Evolutionary conservation across 1,140 invertebrate species (phyloP), one percentile per base, ranked within the genome.

Genomic region (Schlechtendalia chinensis): DNA sequence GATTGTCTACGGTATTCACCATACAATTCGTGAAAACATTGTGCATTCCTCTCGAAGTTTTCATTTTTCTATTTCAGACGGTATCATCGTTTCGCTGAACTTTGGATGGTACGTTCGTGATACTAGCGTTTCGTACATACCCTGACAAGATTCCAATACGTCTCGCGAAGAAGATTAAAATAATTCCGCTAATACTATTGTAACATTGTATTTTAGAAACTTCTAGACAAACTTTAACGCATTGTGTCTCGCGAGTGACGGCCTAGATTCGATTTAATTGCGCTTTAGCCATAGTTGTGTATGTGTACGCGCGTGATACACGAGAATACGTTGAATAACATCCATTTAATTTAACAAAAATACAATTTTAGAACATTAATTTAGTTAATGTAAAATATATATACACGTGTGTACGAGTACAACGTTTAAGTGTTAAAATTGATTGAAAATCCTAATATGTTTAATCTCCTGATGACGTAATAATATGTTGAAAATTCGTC

Each of bases 141-240:
- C 19, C 45, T 71, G 4, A 50, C 27, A 27, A 27, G 22, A 50
- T 71, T 71, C 24, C 22, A 29, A 69, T 69, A 69, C 39, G 12
- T 16, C 14, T 22, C 24, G 11, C 45, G 67, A 71, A 22, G 47
- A 10, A 32, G 24, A 16, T 27, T 19, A 71, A 53, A 53, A 14
- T 50, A 27, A 53, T 71, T 71, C 45, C 16, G 17, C 14, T 50
- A 71, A 71, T 71, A 53, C 22, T 53, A 17, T 19, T 17, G 67
- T 50, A 53, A 53, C 24, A 50, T 71, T 24, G 22, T 71, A 22
- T 71, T 71, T 71, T 71, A 71, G 45, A 53, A 71, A 53, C 45
- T 71, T 71, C 22, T 27, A 27, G 47, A 27, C 67, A 53, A 53
- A 53, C 47, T 71, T 71, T 27, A 50, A 27, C 22, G 11, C 47